Evolutionary conservation across 2,888 invertebrate species (phyloP).

Genomic region (Melanotus villosus): DNA sequence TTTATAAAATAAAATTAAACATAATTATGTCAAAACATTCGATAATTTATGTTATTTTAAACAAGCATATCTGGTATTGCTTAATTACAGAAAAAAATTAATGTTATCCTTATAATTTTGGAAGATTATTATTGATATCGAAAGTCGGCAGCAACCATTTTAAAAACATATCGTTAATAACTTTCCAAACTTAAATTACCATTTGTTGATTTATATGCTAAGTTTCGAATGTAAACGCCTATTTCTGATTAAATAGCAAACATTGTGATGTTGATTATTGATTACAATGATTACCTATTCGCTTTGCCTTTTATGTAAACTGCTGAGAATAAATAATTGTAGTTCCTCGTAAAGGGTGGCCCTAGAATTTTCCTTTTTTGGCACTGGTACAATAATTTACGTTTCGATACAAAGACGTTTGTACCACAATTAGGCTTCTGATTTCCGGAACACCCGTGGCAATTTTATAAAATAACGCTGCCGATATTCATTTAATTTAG

Average conservation of each 20-base stretch:
- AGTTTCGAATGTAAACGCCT: too few relatives aligned
- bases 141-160: background rate
- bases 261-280: too few relatives aligned
- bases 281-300: too few relatives aligned
- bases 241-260: too few relatives aligned
- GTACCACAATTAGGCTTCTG: conserved; percentile 42
- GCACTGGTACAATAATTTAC: too few relatives aligned
- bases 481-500: conserved; percentile 39
- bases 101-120: background rate
- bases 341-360: too few relatives aligned
- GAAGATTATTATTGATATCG: background rate
- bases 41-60: conserved; percentile 14
- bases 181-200: too few relatives aligned
- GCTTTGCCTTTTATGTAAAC: too few relatives aligned
- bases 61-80: conserved; percentile 2
- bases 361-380: too few relatives aligned
- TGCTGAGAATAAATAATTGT: too few relatives aligned
- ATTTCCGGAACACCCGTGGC: conserved; percentile 47
- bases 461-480: conserved; percentile 52
- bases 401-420: too few relatives aligned
- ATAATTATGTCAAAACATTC: conserved; percentile 2
- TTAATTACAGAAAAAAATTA: conserved; percentile 1
- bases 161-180: too few relatives aligned
- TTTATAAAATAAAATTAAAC: conserved; percentile 10
- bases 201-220: background rate